phyloP scores from a whole-genome alignment of 2,113 vertebrate genomes.

The Silurus meridionalis region DNA sequence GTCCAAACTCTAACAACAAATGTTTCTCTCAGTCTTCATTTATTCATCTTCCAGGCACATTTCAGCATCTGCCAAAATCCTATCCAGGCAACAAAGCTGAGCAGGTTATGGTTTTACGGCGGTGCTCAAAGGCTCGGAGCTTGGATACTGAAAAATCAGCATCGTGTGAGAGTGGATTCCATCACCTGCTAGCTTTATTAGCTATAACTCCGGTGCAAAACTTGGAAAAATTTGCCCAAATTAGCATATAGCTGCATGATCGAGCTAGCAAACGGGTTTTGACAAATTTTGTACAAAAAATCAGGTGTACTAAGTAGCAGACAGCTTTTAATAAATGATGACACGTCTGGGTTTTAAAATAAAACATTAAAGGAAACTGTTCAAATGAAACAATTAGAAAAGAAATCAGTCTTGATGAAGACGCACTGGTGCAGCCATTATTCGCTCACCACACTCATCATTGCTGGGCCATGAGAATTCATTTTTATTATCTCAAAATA shows the following conservation, averaged over 20 bases:
- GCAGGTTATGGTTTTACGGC: background rate
- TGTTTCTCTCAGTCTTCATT: background rate
- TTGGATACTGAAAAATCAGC: background rate
- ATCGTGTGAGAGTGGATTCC: background rate
- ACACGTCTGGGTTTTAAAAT: background rate
- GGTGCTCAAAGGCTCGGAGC: background rate
- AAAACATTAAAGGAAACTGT: background rate
- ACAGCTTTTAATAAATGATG: background rate
- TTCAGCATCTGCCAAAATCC: background rate
- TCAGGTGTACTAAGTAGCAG: background rate
- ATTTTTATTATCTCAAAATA: background rate
- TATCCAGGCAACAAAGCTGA: background rate
- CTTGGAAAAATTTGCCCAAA: too few relatives aligned
- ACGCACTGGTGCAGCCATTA: background rate
- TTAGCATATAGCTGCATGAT: too few relatives aligned
- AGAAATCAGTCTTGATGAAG: background rate
- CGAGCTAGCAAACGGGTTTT: background rate
- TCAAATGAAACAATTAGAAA: background rate
- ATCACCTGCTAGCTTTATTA: background rate
- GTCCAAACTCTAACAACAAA: background rate
- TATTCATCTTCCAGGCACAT: background rate
- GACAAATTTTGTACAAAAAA: background rate
- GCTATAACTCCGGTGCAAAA: background rate
- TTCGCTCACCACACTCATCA: background rate
- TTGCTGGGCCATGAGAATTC: background rate